Evolutionary conservation across 2,888 invertebrate genomes (phyloP).

Genomic region (Frankliniella intonsa): DNA sequence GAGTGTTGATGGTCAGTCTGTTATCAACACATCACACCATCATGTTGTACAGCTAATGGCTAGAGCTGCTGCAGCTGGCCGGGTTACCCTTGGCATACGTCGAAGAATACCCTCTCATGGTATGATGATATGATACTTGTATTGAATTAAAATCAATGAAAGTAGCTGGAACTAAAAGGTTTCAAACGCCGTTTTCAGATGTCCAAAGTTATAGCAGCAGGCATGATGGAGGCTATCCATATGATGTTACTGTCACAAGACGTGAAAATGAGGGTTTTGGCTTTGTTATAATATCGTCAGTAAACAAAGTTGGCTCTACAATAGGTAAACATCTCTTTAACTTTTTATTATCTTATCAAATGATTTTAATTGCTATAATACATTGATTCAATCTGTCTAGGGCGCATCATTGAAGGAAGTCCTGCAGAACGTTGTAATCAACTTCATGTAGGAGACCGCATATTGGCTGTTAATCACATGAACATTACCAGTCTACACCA

Average conservation of each 20-base stretch:
- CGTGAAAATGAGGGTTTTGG: slow-evolving; percentile 96
- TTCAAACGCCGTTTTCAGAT: slow-evolving; percentile 25
- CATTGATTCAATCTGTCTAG: slow-evolving; percentile 49
- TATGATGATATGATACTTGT: slow-evolving; percentile 35
- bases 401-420: slow-evolving; percentile 89
- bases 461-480: slow-evolving; percentile 89
- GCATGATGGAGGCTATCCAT: slow-evolving; percentile 54
- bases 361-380: slow-evolving; percentile 26
- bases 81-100: slow-evolving; percentile 74
- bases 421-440: slow-evolving; percentile 92
- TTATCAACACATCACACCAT: slow-evolving; percentile 83
- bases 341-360: slow-evolving; percentile 17
- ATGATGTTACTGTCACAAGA: slow-evolving; percentile 86
- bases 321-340: slow-evolving; percentile 59
- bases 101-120: slow-evolving; percentile 48
- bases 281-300: slow-evolving; percentile 95
- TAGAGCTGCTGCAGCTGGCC: slow-evolving; percentile 77
- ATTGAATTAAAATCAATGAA: slow-evolving; percentile 27
- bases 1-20: slow-evolving; percentile 82
- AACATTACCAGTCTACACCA: slow-evolving; percentile 89
- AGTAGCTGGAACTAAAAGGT: background rate
- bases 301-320: slow-evolving; percentile 80
- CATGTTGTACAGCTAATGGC: slow-evolving; percentile 91
- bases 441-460: slow-evolving; percentile 89
- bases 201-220: slow-evolving; percentile 10